Percentiles rank a stretch among this genome's conserved stretches.
Conservation (phyloP, 2,113 vertebrate species). For the Mionectes macconnelli region DNA sequence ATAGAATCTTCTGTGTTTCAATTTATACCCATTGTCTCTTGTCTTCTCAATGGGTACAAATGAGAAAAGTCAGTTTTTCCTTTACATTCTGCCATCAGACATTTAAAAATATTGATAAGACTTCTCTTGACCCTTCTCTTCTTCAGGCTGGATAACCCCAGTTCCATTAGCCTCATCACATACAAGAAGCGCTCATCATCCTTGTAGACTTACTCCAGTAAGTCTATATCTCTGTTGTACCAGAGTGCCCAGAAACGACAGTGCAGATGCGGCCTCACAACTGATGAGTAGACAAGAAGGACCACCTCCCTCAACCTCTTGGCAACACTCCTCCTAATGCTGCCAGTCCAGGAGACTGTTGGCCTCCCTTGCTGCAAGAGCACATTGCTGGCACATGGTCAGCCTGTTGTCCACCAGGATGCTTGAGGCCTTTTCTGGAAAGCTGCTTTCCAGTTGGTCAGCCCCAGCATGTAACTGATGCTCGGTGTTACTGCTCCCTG, state of each 20-base stretch:
- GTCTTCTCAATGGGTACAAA: background rate
- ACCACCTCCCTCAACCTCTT: background rate
- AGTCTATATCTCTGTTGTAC: background rate
- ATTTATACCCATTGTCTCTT: background rate
- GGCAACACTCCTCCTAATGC: background rate
- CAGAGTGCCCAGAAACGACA: rapidly evolving
- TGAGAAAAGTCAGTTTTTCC: background rate
- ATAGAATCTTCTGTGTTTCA: background rate
- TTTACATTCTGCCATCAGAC: background rate
- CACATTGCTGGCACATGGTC: background rate
- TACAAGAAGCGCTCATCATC: background rate
- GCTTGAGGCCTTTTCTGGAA: background rate
- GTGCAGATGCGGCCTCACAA: background rate
- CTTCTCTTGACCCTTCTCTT: background rate
- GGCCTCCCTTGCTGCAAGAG: background rate
- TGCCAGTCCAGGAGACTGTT: background rate
- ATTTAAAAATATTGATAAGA: background rate
- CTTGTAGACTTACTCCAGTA: background rate
- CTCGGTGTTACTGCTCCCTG: background rate
- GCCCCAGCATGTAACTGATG: background rate
- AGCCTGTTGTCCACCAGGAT: background rate
- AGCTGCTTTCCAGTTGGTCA: background rate
- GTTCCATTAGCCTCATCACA: background rate
- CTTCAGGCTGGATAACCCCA: background rate
- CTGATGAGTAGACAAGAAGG: background rate